These are phyloP conservation scores for Heterochromis multidens DNA, from an alignment of 2,113 vertebrate genomes.

Conservation along the genomic window DNA sequence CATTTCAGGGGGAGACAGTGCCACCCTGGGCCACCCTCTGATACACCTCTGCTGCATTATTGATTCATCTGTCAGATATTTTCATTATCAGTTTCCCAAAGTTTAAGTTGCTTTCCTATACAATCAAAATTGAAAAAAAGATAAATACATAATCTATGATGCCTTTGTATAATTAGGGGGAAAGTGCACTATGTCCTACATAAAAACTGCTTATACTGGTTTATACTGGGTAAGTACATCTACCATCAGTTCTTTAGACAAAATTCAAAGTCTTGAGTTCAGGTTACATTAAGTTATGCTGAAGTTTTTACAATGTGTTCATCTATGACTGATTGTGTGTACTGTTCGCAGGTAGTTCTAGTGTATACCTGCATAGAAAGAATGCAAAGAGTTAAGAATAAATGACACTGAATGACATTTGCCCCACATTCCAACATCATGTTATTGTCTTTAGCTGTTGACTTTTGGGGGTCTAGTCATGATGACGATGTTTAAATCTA, in stretches of 20 bases:
- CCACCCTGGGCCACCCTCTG: too few species aligned
- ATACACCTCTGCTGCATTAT: background rate
- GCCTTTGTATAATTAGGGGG: too few species aligned
- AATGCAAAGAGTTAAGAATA: too few species aligned
- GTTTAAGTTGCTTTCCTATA: background rate
- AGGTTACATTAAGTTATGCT: background rate
- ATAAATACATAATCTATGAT: background rate
- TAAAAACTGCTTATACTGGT: background rate
- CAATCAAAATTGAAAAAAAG: background rate
- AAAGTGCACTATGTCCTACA: background rate
- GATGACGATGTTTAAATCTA: background rate
- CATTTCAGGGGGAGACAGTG: too few species aligned
- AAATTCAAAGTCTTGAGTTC: background rate
- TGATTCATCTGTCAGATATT: background rate
- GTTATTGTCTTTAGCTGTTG: background rate
- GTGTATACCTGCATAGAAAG: background rate
- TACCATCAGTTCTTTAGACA: background rate
- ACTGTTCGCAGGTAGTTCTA: background rate
- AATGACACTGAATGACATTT: slow-evolving; percentile 4
- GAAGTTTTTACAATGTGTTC: background rate
- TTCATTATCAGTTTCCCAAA: background rate
- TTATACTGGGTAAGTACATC: background rate
- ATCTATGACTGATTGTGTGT: background rate
- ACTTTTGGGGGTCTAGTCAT: background rate
- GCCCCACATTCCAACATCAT: background rate